These are phyloP conservation scores for Acanthosepion lycidas DNA, from an alignment of 2,888 invertebrate species.

Conservation along the genomic window DNA sequence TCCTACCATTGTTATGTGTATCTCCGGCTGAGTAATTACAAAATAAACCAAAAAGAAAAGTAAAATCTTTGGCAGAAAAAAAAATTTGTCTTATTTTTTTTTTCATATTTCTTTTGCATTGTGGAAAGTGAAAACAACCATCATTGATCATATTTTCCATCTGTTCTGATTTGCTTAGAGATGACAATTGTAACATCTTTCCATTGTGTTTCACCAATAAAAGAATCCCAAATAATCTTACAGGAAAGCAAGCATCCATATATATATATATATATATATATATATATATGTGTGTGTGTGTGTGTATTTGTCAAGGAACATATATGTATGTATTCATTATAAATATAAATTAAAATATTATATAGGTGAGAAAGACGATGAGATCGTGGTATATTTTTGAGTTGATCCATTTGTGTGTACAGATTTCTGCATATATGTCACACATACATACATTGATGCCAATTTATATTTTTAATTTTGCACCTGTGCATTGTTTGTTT, in stretches of 20 bases:
- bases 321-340: not conserved
- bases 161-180: not conserved
- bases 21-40: not conserved
- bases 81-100: not conserved
- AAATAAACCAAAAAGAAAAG: not conserved
- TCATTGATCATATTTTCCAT: not conserved
- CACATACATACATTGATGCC: too few species aligned
- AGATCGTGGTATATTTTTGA: too few species aligned
- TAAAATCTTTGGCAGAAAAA: not conserved
- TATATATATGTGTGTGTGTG: too few species aligned
- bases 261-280: not conserved
- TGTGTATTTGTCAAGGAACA: not conserved
- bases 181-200: slow-evolving; percentile 7
- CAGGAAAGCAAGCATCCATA: not conserved
- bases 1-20: not conserved
- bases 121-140: not conserved
- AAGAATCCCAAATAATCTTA: not conserved
- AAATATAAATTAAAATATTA: too few species aligned
- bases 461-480: too few species aligned
- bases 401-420: not conserved
- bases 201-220: not conserved
- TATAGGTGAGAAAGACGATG: too few species aligned
- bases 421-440: too few species aligned
- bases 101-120: not conserved
- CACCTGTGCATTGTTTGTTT: too few species aligned